These are phyloP conservation scores for Lontra canadensis DNA, from an alignment of 2,113 vertebrate genomes.

Conservation along the genomic window DNA sequence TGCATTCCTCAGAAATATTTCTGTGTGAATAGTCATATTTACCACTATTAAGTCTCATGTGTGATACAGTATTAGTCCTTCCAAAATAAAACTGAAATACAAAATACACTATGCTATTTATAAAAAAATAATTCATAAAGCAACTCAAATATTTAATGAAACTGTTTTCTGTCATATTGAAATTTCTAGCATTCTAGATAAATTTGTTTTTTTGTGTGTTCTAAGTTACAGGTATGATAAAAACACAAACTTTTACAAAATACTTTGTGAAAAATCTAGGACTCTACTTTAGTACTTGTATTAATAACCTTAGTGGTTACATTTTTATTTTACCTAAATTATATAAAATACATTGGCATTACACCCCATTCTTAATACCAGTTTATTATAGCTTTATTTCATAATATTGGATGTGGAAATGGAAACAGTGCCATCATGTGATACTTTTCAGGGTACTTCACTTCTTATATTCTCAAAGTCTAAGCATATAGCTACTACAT, in stretches of 20 bases:
- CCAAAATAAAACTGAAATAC: conserved; percentile 74
- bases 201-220: conserved; percentile 68
- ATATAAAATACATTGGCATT: conserved; percentile 80
- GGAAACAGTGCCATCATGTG: conserved; percentile 99
- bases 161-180: conserved; percentile 53
- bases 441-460: conserved; percentile 95
- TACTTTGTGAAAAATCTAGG: conserved; percentile 79
- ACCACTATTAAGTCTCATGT: conserved; percentile 59
- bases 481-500: conserved; percentile 74
- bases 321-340: conserved; percentile 86
- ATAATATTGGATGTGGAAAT: conserved; percentile 91
- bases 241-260: conserved; percentile 81
- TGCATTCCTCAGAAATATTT: conserved; percentile 75
- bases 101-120: conserved; percentile 73
- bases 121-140: conserved; percentile 73
- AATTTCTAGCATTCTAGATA: conserved; percentile 65
- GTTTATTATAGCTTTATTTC: conserved; percentile 88
- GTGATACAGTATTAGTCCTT: background rate
- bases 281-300: conserved; percentile 75
- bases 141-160: conserved; percentile 64
- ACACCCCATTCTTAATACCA: conserved; percentile 83
- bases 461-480: conserved; percentile 84
- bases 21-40: conserved; percentile 74
- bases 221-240: conserved; percentile 77
- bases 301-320: conserved; percentile 78